phyloP scores from a whole-genome alignment of 2,113 vertebrate species.

The Axis porcinus region DNA sequence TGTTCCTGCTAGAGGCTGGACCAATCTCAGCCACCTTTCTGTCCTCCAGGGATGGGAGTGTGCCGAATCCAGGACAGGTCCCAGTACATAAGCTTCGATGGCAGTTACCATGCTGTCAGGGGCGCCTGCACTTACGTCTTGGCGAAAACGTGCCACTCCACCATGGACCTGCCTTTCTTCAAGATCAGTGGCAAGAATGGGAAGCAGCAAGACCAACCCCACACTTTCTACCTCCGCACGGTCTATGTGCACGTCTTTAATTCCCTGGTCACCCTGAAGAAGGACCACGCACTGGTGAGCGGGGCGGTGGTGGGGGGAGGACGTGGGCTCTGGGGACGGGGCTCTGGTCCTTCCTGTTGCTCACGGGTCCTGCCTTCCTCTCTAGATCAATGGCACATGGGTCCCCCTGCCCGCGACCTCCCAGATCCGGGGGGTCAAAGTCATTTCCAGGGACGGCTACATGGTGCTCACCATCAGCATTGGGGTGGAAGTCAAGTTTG shows the following conservation, averaged over 20 bases:
- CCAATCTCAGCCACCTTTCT: background rate
- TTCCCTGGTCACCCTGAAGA: conserved; percentile 80
- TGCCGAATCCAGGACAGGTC: conserved; percentile 84
- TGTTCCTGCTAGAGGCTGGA: background rate
- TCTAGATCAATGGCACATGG: conserved; percentile 79
- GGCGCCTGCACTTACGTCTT: conserved; percentile 86
- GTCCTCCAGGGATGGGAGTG: conserved; percentile 80
- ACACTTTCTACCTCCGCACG: conserved; percentile 78
- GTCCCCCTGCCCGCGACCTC: conserved; percentile 76
- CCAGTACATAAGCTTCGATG: conserved; percentile 88
- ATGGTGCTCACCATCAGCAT: conserved; percentile 78
- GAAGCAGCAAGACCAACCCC: conserved; percentile 75
- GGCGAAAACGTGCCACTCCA: conserved; percentile 82
- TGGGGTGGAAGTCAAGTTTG: conserved; percentile 86
- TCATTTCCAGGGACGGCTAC: conserved; percentile 79
- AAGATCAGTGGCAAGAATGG: conserved; percentile 85
- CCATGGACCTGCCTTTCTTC: conserved; percentile 75
- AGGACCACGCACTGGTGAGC: conserved; percentile 82
- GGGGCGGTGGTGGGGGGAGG: background rate
- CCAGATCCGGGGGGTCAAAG: conserved; percentile 60
- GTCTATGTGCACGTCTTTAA: conserved; percentile 77
- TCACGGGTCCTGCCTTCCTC: background rate
- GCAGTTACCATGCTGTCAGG: conserved; percentile 82
- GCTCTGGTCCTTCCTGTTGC: background rate
- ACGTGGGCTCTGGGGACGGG: background rate